Evolutionary conservation across 2,888 invertebrate genomes (phyloP).

Genomic region (Eilema griseolum): DNA sequence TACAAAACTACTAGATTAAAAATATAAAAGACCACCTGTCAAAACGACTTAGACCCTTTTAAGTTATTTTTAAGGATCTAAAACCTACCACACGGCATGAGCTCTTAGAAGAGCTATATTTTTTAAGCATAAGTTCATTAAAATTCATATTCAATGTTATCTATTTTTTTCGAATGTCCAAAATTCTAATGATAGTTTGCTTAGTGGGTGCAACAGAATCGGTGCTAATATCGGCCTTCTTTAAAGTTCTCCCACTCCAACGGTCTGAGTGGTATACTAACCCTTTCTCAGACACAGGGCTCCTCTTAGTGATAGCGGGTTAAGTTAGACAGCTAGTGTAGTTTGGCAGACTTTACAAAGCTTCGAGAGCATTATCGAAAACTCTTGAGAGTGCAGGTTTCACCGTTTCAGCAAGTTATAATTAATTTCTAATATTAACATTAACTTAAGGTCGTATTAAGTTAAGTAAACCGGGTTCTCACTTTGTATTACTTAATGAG

Average conservation of each 20-base stretch:
- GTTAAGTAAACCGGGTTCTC: too few relatives aligned
- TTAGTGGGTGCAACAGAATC: neutral
- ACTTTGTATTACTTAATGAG: neutral
- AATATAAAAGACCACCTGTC: too few relatives aligned
- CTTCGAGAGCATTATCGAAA: neutral
- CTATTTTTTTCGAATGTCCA: too few relatives aligned
- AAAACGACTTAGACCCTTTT: too few relatives aligned
- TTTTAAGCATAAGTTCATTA: too few relatives aligned
- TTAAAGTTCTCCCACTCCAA: neutral
- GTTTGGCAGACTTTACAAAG: slow-evolving; percentile 1
- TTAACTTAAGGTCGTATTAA: neutral
- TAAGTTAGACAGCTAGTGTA: neutral
- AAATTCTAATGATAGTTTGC: too few relatives aligned
- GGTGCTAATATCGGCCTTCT: neutral
- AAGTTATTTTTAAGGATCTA: too few relatives aligned
- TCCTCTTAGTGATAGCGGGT: neutral
- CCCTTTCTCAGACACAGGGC: neutral
- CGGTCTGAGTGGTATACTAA: neutral
- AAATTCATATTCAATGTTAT: too few relatives aligned
- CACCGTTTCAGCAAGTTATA: neutral
- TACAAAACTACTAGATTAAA: neutral
- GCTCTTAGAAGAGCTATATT: too few relatives aligned
- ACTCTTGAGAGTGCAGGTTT: neutral
- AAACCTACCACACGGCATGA: too few relatives aligned
- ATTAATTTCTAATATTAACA: too few relatives aligned